Base-by-base conservation (phyloP, 2,797 vertebrate species). In the Argentina silus region DNA sequence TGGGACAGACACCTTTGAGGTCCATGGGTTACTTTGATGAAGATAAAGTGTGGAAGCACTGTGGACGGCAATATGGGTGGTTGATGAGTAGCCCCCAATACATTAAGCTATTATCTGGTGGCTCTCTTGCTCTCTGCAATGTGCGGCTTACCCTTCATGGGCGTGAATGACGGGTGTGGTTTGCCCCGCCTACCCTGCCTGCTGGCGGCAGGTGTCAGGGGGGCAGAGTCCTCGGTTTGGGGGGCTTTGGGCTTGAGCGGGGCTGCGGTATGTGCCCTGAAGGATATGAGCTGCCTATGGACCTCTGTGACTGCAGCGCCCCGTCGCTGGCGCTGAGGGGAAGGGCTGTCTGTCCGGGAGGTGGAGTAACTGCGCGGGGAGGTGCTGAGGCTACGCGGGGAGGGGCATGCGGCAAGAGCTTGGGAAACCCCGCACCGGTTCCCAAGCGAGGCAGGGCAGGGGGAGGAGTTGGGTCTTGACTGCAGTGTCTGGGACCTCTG, bases 51-150 rank as follows among this genome's bases (percentile, higher is more conserved):
- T 62, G 50, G 4, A 36, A 36, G 27, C 27, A 36, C 27, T 47
- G 68, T 51, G 17, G 50, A 75, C 27, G 47, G 19, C 63, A 65
- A 15, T 17, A 44, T 23, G 45, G 21, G 6, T 50, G 21, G 27
- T 36, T 36, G 19, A 21, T n/a, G 10, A 42, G 43, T 47, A 8
- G 42, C 45, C 36, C 67, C 44, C n/a, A 75, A 80, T 88, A 86
- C 83, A 69, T 85, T 71, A 61, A 86, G 50, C 89, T 92, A 96
- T 93, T 95, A 96, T 95, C 95, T 96, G 85, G 89, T 87, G 84
- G 93, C 86, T 14, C 89, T 85, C 77, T 93, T 93, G 53, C 87
- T 89, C 84, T 94, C 94, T 27, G 78, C 57, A 72, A 81, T 70
- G 69, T 86, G 83, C 78, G 45, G 81, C 57, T 78, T 75, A 6